These are phyloP conservation scores for Chaetops frenatus DNA, from an alignment of 2,113 vertebrate species.

Conservation along the genomic window DNA sequence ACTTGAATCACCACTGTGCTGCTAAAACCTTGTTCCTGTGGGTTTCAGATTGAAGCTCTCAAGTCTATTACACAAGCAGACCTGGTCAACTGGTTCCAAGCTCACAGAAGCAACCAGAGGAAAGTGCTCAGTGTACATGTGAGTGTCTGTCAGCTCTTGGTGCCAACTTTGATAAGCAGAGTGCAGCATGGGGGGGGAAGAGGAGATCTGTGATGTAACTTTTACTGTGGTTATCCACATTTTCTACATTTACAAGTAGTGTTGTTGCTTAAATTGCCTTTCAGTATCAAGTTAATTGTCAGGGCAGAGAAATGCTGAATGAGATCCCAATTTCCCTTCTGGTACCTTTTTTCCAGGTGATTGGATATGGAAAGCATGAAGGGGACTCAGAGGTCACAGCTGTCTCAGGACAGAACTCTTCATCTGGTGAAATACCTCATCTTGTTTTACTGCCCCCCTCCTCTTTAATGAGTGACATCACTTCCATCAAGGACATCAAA, in stretches of 20 bases:
- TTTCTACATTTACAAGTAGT: not conserved
- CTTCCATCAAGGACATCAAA: constrained; percentile 84
- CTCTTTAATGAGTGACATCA: constrained; percentile 63
- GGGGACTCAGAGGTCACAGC: constrained; percentile 58
- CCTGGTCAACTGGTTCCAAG: constrained; percentile 84
- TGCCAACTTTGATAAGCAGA: not conserved
- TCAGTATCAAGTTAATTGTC: not conserved
- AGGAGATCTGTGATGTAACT: not conserved
- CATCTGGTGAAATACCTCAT: constrained; percentile 79
- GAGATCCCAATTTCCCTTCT: not conserved
- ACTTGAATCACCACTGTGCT: not conserved
- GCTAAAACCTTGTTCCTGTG: not conserved
- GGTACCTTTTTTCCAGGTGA: constrained; percentile 75
- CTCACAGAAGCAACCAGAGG: constrained; percentile 72
- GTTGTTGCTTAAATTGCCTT: not conserved
- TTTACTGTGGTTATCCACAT: rapidly evolving
- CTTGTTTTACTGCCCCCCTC: constrained; percentile 81
- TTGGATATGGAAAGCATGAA: constrained; percentile 87
- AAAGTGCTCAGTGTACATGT: constrained; percentile 92
- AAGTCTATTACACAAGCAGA: constrained; percentile 82
- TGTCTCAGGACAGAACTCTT: constrained; percentile 41
- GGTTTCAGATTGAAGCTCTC: constrained; percentile 86
- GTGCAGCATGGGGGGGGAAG: rapidly evolving
- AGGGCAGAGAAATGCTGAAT: not conserved
- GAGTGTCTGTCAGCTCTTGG: constrained; percentile 33